phyloP scores from a whole-genome alignment of 1,140 invertebrate genomes.

The Heterodera schachtii region DNA sequence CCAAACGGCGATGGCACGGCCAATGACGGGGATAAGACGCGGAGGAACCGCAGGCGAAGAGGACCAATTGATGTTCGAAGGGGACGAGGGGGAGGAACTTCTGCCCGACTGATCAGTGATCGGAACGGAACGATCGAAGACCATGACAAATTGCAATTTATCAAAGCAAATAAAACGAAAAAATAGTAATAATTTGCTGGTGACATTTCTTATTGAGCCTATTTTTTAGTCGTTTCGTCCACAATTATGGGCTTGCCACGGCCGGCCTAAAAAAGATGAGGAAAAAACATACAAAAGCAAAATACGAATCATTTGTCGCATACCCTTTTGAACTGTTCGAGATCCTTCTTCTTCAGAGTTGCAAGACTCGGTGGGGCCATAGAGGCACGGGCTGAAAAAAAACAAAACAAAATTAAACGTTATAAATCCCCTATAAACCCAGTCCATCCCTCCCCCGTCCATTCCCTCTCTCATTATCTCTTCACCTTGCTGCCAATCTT shows the following conservation, averaged over 20 bases:
- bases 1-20: slow-evolving; percentile 75
- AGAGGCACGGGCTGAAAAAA: slow-evolving; percentile 38
- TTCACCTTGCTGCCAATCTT: not conserved
- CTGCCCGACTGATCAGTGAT: slow-evolving; percentile 74
- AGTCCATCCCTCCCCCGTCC: too few relatives aligned
- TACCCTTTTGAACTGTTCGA: slow-evolving; percentile 55
- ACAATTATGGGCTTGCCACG: slow-evolving; percentile 51
- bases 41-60: slow-evolving; percentile 67
- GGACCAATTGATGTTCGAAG: slow-evolving; percentile 77
- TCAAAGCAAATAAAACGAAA: not conserved
- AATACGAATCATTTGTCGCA: not conserved
- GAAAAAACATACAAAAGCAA: not conserved
- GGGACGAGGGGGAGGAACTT: slow-evolving; percentile 78
- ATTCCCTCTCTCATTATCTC: too few relatives aligned
- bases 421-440: too few relatives aligned
- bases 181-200: too few relatives aligned
- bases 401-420: too few relatives aligned
- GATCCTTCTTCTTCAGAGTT: slow-evolving; percentile 47
- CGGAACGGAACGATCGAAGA: not conserved
- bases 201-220: not conserved
- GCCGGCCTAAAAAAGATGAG: slow-evolving; percentile 37
- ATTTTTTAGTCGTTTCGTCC: not conserved
- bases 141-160: not conserved
- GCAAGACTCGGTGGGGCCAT: slow-evolving; percentile 46
- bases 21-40: slow-evolving; percentile 75